Evolutionary conservation across 2,113 vertebrate genomes (phyloP), one percentile per base, ranked within the genome.

Genomic region (Saccopteryx bilineata): DNA sequence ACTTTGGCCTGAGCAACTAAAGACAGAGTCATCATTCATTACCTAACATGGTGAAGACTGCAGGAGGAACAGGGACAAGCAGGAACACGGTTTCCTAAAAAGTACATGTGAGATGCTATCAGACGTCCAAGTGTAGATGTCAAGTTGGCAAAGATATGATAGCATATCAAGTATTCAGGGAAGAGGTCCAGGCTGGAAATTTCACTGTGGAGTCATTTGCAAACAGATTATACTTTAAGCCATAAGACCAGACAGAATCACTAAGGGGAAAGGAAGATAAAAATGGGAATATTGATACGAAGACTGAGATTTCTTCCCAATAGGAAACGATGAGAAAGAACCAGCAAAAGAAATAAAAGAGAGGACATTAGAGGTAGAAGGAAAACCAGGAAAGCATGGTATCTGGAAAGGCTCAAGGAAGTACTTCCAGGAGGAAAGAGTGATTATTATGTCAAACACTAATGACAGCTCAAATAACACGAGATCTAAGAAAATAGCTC

Each of bases 361-460:
- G 23, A 19, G 9, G 15, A 4, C 1, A 46, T 0, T 0, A 54
- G 9, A n/a, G 23, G 1, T 0, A 69, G 24, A n/a, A 69, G 6
- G 39, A 87, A 82, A 84, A 54, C 3, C 28, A 74, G 26, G 21
- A 71, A 31, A 52, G 1, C 75, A 31, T 12, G 19, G n/a, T 54
- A 15, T 28, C 14, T 11, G 76, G 28, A 48, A 96, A 72, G 24
- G 14, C 9, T 61, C 61, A 63, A 33, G 31, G 28, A 80, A 46
- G 19, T 28, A 66, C 21, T 39, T 79, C 21, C 68, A 58, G 48
- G 60, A 82, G 15, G 24, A 58, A 48, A 68, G 65, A 68, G n/a
- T 63, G 33, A 82, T 50, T 8, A 39, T 46, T 21, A 18, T 31
- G 18, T 18, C 52, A 60, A 78, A 76, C 13, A 52, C n/a, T n/a